A percentile compares a stretch with the other conserved stretches of the same genome.
Evolutionary conservation across 2,113 vertebrate genomes (phyloP).

Genomic region (Rhegmatorhina hoffmannsi): DNA sequence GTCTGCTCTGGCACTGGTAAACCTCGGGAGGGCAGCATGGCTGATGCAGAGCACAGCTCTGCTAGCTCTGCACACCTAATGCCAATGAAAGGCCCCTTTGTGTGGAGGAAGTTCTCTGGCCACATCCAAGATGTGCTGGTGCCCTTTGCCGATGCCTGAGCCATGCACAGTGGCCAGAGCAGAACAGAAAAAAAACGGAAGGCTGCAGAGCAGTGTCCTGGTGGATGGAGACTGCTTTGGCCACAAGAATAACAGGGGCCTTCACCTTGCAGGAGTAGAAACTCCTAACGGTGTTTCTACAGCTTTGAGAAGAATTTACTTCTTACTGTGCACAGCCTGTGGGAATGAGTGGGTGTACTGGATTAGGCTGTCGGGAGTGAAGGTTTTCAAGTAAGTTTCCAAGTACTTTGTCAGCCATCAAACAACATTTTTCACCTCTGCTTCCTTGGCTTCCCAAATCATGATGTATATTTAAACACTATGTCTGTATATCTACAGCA

Average conservation of each 20-base stretch:
- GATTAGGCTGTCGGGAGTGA: background rate
- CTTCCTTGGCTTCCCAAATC: background rate
- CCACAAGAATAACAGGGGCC: background rate
- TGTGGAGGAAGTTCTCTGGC: background rate
- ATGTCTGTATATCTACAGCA: background rate
- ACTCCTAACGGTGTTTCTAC: background rate
- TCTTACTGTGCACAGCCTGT: background rate
- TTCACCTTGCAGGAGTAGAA: background rate
- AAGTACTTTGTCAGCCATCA: background rate
- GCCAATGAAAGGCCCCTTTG: background rate
- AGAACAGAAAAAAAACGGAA: background rate
- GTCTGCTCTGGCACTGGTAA: background rate
- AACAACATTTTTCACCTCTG: background rate
- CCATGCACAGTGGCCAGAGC: background rate
- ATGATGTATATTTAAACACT: background rate
- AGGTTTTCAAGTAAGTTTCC: background rate
- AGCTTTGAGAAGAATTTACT: background rate
- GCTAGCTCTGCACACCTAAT: background rate
- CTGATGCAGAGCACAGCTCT: background rate
- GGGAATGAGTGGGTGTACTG: fast-evolving
- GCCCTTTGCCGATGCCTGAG: background rate
- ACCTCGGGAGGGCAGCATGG: background rate
- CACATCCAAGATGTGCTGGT: fast-evolving
- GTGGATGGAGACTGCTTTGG: background rate
- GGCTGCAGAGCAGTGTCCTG: background rate